These are phyloP conservation scores for Neosilurus mollespiculum DNA, from an alignment of 2,797 vertebrate species.

Conservation along the genomic window DNA sequence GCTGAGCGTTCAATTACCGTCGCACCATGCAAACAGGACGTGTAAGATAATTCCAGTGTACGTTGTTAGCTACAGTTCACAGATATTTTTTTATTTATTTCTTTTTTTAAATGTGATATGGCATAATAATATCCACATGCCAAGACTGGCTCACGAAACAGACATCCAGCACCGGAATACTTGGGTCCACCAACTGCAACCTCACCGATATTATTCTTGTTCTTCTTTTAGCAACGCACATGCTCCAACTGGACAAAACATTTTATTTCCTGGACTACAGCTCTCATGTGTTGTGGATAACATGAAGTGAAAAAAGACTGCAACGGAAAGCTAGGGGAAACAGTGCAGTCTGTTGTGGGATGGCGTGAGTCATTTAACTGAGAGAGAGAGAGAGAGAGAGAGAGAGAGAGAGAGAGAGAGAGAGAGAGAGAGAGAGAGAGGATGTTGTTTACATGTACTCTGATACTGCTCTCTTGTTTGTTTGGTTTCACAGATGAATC, in stretches of 20 bases:
- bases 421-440: background rate
- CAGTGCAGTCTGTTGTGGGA: constrained; percentile 67
- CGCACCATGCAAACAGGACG: too few species aligned
- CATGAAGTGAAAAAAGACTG: constrained; percentile 59
- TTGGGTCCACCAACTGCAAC: background rate
- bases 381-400: constrained; percentile 18
- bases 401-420: constrained; percentile 15
- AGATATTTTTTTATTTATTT: background rate
- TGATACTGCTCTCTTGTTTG: constrained; percentile 11
- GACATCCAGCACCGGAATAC: background rate
- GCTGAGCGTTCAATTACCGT: background rate
- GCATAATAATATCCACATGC: background rate
- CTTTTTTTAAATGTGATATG: too few species aligned
- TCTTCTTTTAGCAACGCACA: background rate
- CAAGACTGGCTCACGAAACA: background rate
- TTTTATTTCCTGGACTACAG: constrained; percentile 69
- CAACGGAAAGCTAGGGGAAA: background rate
- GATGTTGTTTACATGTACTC: constrained; percentile 53
- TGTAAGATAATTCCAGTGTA: background rate
- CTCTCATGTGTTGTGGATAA: constrained; percentile 64
- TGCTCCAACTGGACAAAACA: too few species aligned
- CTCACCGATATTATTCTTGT: background rate
- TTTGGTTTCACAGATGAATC: constrained; percentile 22
- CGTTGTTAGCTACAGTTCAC: background rate
- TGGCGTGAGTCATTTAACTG: constrained; percentile 70